A percentile compares a stretch with the other conserved stretches of the same genome.
These are phyloP conservation scores for Melanotaenia boesemani DNA, from an alignment of 2,797 vertebrate species.

Conservation along the genomic window DNA sequence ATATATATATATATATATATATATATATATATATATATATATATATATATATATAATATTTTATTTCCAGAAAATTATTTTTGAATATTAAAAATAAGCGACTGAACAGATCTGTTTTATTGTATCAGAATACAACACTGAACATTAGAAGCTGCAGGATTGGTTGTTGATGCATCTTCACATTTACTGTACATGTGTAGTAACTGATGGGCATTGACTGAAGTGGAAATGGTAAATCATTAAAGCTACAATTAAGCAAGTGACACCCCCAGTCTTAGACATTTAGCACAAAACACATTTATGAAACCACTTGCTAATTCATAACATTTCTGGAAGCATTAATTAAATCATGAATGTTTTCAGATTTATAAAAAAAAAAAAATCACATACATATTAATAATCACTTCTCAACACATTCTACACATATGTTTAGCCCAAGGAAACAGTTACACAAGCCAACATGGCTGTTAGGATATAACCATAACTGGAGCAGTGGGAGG, in stretches of 20 bases:
- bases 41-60: too few relatives aligned
- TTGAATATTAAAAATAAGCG: too few relatives aligned
- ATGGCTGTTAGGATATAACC: constrained; percentile 24
- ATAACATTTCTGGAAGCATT: constrained; percentile 24
- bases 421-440: constrained; percentile 60
- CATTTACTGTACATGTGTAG: neutral
- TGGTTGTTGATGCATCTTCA: neutral
- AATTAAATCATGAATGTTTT: constrained; percentile 18
- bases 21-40: too few relatives aligned
- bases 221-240: constrained; percentile 22
- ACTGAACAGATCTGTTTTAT: too few relatives aligned
- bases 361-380: constrained; percentile 16
- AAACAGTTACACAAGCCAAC: constrained; percentile 33
- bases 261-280: constrained; percentile 9
- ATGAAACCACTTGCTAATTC: constrained; percentile 11
- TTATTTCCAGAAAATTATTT: too few relatives aligned
- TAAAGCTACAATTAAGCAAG: constrained; percentile 33
- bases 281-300: constrained; percentile 25
- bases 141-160: neutral
- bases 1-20: too few relatives aligned
- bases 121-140: neutral
- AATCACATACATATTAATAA: constrained; percentile 60
- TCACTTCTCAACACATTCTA: constrained; percentile 27
- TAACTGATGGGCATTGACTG: neutral
- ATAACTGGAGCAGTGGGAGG: constrained; percentile 50